Evolutionary conservation across 2,797 vertebrate species (phyloP).

Genomic region (Pyrocephalus nanus): DNA sequence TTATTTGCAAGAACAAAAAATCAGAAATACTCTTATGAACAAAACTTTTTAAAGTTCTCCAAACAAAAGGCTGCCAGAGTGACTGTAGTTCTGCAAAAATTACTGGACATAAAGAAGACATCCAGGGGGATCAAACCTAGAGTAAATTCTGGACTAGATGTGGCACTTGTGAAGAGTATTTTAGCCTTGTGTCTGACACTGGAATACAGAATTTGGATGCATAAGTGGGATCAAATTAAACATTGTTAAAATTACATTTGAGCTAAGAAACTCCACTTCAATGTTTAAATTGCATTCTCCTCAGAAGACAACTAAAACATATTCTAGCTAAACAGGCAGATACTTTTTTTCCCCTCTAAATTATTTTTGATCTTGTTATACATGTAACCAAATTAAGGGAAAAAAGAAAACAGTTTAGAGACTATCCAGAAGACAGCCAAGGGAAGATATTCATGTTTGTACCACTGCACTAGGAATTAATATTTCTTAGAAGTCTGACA

Average conservation of each 20-base stretch:
- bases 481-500: background rate
- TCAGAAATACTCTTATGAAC: background rate
- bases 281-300: background rate
- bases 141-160: background rate
- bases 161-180: background rate
- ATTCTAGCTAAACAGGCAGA: background rate
- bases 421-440: background rate
- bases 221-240: background rate
- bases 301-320: background rate
- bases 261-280: background rate
- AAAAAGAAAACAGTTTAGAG: background rate
- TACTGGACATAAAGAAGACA: background rate
- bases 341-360: background rate
- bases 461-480: background rate
- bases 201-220: background rate
- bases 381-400: background rate
- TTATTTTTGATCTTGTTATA: conserved; percentile 16
- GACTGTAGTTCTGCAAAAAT: background rate
- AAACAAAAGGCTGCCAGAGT: background rate
- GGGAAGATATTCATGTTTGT: background rate
- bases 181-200: background rate
- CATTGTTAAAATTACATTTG: background rate
- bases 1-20: background rate
- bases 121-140: background rate
- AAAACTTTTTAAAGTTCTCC: background rate